These are phyloP conservation scores for Steinernema khuongi DNA, from an alignment of 1,140 invertebrate genomes.

Conservation along the genomic window DNA sequence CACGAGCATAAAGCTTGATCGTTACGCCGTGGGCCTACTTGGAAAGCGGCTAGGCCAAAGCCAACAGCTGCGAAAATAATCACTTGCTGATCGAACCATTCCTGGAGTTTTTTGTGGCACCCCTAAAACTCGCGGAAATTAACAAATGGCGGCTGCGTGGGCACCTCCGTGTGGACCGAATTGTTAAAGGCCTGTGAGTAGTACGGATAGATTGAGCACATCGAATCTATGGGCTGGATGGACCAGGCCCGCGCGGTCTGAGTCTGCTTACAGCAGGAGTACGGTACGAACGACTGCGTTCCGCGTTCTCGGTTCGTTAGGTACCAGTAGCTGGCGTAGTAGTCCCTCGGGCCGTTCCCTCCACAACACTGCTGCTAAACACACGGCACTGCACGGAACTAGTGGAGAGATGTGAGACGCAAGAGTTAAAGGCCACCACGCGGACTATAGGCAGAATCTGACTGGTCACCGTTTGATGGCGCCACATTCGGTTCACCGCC, in stretches of 20 bases:
- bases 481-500: slow-evolving; percentile 35
- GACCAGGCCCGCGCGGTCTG: slow-evolving; percentile 52
- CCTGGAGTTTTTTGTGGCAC: slow-evolving; percentile 37
- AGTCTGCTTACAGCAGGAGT: slow-evolving; percentile 53
- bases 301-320: slow-evolving; percentile 55
- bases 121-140: slow-evolving; percentile 32
- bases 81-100: slow-evolving; percentile 38
- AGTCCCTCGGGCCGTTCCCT: slow-evolving; percentile 47
- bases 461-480: slow-evolving; percentile 25
- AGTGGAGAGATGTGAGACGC: slow-evolving; percentile 13
- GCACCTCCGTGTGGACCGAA: slow-evolving; percentile 38
- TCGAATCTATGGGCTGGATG: slow-evolving; percentile 48
- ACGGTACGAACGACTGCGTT: slow-evolving; percentile 51
- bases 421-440: not conserved
- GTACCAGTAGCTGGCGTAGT: slow-evolving; percentile 55
- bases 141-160: not conserved
- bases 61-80: slow-evolving; percentile 40
- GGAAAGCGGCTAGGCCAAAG: slow-evolving; percentile 25
- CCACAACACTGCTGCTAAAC: slow-evolving; percentile 58
- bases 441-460: slow-evolving; percentile 3
- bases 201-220: slow-evolving; percentile 56
- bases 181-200: slow-evolving; percentile 45
- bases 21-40: not conserved
- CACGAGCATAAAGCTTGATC: slow-evolving; percentile 10
- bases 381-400: not conserved